Evolutionary conservation across 2,797 vertebrate genomes (phyloP), one percentile per base, ranked within the genome.

Genomic region (Xerus rutilus): DNA sequence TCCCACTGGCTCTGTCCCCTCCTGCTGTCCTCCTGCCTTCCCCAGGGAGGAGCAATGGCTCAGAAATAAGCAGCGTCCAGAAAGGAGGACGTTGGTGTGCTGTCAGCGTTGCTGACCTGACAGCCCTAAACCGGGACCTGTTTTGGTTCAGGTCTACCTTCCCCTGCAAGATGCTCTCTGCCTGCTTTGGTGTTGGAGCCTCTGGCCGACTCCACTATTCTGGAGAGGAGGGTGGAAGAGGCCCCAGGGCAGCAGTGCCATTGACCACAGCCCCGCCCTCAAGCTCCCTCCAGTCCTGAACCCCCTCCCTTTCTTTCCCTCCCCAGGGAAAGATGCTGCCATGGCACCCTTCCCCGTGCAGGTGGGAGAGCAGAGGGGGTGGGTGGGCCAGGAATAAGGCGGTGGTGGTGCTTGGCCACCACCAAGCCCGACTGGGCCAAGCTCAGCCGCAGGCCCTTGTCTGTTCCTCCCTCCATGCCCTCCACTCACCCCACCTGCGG

Each of bases 171-270:
- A 30, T 32, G 0, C 43, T 7, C 49, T 12, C 82, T 35, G 2
- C 0, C 0, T 6, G 64, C 6, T 43, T 64, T 49, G 54, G 35
- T 3, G 0, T 49, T 7, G n/a, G 74, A 39, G 30, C 30, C 49
- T 81, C 20, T 32, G 43, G 3, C 12, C 47, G 32, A 28, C 1
- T 0, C 47, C 12, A 7, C 81, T 39, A 4, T 30, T 20, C 67
- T 14, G 5, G 43, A 11, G 28, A 73, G 62, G 47, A 85, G 20
- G 64, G 62, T 1, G 4, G 13, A 20, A 12, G 77, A 3, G 52
- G 69, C 62, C 30, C 79, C 3, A 23, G 28, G 35, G 32, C 47
- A 43, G 23, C 18, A 65, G 49, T 76, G 30, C 4, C 6, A 1
- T 7, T 57, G 54, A 57, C 14, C 49, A 52, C 49, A 52, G 49